These are phyloP conservation scores for Hippocampus zosterae DNA, from an alignment of 2,113 vertebrate genomes.

Conservation along the genomic window DNA sequence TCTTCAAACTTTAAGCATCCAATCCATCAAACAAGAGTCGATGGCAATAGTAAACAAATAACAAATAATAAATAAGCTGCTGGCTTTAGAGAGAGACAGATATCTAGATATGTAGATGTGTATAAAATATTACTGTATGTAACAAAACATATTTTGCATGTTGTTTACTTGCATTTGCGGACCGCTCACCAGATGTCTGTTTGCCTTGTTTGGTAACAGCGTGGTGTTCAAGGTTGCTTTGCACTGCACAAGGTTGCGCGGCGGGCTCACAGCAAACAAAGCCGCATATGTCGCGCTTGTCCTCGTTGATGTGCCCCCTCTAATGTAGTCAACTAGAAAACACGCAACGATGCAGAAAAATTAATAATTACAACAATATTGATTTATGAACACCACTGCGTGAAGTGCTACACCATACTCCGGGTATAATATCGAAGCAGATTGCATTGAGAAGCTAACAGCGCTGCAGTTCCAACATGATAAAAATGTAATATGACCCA, in stretches of 20 bases:
- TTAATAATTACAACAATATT: background rate
- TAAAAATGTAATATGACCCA: background rate
- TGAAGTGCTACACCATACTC: too few relatives aligned
- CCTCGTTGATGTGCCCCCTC: background rate
- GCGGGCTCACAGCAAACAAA: constrained; percentile 43
- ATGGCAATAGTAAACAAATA: too few relatives aligned
- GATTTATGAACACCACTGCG: too few relatives aligned
- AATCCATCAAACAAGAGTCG: too few relatives aligned
- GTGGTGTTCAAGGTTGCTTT: constrained; percentile 39
- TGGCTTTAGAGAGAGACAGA: too few relatives aligned
- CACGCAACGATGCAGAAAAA: background rate
- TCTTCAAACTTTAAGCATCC: too few relatives aligned
- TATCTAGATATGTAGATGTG: too few relatives aligned
- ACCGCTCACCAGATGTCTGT: constrained; percentile 35
- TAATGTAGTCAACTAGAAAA: background rate
- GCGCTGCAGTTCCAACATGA: too few relatives aligned
- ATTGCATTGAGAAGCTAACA: too few relatives aligned
- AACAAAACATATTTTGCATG: background rate
- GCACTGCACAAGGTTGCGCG: constrained; percentile 41
- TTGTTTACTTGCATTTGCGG: constrained; percentile 30
- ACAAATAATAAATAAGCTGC: too few relatives aligned
- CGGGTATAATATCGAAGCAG: background rate
- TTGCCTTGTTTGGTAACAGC: constrained; percentile 41
- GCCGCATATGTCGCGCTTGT: constrained; percentile 19
- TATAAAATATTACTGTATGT: too few relatives aligned